Conservation (phyloP, 2,888 invertebrate genomes). For the Drosophila leonis region DNA sequence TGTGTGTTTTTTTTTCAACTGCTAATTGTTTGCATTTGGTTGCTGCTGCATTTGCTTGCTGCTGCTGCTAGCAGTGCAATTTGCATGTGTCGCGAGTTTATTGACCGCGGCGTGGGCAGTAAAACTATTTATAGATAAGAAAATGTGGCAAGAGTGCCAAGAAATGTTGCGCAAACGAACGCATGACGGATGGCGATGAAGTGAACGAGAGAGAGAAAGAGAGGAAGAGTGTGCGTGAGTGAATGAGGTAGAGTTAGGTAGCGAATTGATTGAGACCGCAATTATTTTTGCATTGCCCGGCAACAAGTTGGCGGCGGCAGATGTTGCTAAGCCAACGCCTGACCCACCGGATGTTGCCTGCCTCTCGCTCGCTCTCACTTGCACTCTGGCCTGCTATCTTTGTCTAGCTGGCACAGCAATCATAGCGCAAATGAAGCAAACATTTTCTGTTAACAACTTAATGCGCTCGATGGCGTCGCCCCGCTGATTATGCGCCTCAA, state of each 20-base stretch:
- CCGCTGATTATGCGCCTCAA: constrained; percentile 79
- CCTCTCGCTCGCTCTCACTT: constrained; percentile 16
- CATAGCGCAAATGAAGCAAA: constrained; percentile 81
- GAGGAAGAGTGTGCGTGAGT: background rate
- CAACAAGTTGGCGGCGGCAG: constrained; percentile 56
- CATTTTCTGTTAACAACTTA: constrained; percentile 82
- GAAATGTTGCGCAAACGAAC: constrained; percentile 61
- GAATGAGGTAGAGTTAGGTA: constrained; percentile 15
- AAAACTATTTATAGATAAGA: constrained; percentile 80
- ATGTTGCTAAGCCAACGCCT: constrained; percentile 41
- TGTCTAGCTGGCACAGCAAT: constrained; percentile 53
- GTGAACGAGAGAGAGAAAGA: background rate
- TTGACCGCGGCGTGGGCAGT: constrained; percentile 79
- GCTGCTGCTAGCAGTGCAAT: constrained; percentile 57
- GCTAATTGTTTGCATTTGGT: constrained; percentile 73
- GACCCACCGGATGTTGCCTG: constrained; percentile 69
- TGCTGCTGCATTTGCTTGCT: constrained; percentile 35
- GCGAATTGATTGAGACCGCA: constrained; percentile 32
- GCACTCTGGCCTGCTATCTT: background rate
- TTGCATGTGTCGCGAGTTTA: constrained; percentile 82
- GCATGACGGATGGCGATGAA: constrained; percentile 45
- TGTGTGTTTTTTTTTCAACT: constrained; percentile 37
- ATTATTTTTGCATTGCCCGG: constrained; percentile 44
- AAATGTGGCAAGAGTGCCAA: constrained; percentile 78
- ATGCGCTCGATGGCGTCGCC: constrained; percentile 72